phyloP scores from a whole-genome alignment of 2,113 vertebrate species.

The Parus major region DNA sequence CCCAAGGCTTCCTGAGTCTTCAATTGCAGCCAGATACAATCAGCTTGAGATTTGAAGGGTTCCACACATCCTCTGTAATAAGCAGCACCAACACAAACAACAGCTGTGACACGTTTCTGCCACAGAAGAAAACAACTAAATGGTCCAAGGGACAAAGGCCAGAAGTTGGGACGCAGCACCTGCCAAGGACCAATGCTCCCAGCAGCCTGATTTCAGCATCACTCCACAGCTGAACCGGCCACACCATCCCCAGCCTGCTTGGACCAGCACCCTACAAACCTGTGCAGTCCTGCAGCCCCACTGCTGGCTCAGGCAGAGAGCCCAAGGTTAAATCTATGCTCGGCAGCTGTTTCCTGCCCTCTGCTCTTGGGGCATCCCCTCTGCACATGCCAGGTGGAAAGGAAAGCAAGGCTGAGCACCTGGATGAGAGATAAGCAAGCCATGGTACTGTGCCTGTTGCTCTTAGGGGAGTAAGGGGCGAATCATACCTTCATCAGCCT shows the following conservation, averaged over 20 bases:
- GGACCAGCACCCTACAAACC: background rate
- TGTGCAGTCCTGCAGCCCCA: accelerated
- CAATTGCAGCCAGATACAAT: background rate
- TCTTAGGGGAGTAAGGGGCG: background rate
- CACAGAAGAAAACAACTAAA: background rate
- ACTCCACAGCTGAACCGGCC: background rate
- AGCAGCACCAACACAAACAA: background rate
- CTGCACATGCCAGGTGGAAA: background rate
- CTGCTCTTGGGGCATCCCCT: background rate
- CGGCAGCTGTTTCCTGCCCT: background rate
- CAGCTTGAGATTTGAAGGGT: background rate
- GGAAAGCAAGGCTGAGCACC: background rate
- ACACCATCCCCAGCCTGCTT: background rate
- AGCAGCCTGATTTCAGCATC: background rate
- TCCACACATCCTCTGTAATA: background rate
- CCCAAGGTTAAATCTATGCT: background rate
- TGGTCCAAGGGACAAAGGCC: background rate
- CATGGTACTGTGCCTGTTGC: background rate
- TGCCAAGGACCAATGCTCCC: background rate
- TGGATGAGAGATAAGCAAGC: background rate
- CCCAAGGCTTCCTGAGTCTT: background rate
- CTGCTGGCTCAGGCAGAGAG: background rate
- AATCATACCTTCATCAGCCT: constrained; percentile 35
- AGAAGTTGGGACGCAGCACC: background rate
- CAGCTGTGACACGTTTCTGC: background rate